These are phyloP conservation scores for Scaptomyza tumidula DNA, from an alignment of 2,888 invertebrate species.

Conservation along the genomic window DNA sequence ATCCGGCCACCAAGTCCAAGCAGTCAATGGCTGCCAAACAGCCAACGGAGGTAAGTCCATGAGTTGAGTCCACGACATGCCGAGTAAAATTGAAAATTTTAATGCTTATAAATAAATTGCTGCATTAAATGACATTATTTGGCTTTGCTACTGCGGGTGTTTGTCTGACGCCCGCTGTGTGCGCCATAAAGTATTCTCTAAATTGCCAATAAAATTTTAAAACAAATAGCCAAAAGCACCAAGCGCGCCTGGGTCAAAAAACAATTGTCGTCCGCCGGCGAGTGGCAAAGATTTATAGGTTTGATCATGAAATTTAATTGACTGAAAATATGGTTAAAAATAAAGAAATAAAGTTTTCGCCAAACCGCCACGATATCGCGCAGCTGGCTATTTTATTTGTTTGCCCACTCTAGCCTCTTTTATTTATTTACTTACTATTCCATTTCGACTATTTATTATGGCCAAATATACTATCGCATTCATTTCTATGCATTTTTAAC, in stretches of 20 bases:
- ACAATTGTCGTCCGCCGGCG: slow-evolving; percentile 54
- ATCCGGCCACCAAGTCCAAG: slow-evolving; percentile 84
- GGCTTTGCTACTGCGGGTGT: slow-evolving; percentile 44
- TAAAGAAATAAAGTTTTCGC: slow-evolving; percentile 34
- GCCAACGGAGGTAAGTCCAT: slow-evolving; percentile 80
- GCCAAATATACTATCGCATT: slow-evolving; percentile 2
- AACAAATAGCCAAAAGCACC: slow-evolving; percentile 68
- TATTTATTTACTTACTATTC: slow-evolving; percentile 46
- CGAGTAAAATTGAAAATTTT: slow-evolving; percentile 46
- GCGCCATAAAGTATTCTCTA: slow-evolving; percentile 74
- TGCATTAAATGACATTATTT: slow-evolving; percentile 74
- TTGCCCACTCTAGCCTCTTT: slow-evolving; percentile 23
- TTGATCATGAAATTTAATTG: slow-evolving; percentile 83
- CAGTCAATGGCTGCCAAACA: slow-evolving; percentile 38
- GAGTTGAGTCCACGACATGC: neutral
- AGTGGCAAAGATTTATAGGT: slow-evolving; percentile 76
- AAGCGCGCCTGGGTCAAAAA: slow-evolving; percentile 41
- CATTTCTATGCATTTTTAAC: slow-evolving; percentile 16
- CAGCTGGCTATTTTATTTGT: slow-evolving; percentile 47
- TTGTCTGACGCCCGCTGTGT: slow-evolving; percentile 59
- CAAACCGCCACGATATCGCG: slow-evolving; percentile 6
- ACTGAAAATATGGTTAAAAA: slow-evolving; percentile 81
- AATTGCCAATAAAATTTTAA: slow-evolving; percentile 81
- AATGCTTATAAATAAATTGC: slow-evolving; percentile 69
- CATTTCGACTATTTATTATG: slow-evolving; percentile 36